Percentiles rank a stretch among this genome's conserved stretches.
Conservation (phyloP, 2,113 vertebrate species). For the Nesoenas mayeri region DNA sequence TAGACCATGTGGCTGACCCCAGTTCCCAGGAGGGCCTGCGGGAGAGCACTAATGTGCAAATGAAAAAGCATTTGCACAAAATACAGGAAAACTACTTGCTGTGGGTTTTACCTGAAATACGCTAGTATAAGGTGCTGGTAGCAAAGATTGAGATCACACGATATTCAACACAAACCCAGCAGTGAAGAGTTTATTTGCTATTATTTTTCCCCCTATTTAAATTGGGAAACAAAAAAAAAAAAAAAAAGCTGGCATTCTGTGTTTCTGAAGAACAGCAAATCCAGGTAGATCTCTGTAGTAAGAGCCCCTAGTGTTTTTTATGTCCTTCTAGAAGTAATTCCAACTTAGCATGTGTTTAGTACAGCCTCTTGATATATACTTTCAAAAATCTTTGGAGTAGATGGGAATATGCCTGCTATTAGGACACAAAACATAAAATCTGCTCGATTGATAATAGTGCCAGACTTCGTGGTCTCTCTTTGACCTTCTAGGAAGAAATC, state of each 20-base stretch:
- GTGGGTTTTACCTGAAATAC: not conserved
- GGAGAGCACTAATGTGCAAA: not conserved
- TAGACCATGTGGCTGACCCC: not conserved
- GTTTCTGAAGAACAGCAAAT: not conserved
- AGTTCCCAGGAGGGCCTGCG: not conserved
- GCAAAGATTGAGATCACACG: not conserved
- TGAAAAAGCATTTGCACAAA: slow-evolving; percentile 6
- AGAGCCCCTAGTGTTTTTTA: not conserved
- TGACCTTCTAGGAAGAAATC: not conserved
- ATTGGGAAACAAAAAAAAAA: not conserved
- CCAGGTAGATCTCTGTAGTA: not conserved
- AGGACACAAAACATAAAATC: not conserved
- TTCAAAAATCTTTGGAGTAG: not conserved
- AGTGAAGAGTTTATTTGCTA: not conserved
- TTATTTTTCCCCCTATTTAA: not conserved
- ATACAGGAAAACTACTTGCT: not conserved
- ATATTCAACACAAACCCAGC: not conserved
- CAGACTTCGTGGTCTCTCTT: not conserved
- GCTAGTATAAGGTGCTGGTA: not conserved
- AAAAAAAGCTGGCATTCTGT: not conserved
- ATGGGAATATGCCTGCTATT: not conserved
- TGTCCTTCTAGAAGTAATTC: not conserved
- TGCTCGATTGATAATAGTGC: not conserved
- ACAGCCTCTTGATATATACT: not conserved
- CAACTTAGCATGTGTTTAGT: not conserved